phyloP scores from a whole-genome alignment of 35 echinoderm and acorn worm species.

The Apostichopus parvimensis region DNA sequence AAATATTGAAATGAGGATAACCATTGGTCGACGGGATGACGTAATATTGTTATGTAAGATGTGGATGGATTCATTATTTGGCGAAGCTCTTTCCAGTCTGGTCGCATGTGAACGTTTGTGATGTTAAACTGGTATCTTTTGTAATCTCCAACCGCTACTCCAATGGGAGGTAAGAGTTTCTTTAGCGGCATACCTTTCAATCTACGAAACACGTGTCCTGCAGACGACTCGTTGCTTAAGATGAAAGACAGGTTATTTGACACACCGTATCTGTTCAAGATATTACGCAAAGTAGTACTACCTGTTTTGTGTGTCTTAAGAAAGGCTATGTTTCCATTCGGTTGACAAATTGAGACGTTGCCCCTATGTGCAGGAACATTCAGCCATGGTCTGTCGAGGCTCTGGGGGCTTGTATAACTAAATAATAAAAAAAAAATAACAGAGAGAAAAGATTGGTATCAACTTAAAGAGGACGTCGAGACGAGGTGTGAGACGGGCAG shows the following conservation, averaged over 20 bases:
- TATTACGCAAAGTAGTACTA: constrained; percentile 43
- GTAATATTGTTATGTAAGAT: constrained; percentile 51
- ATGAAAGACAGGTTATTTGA: constrained; percentile 55
- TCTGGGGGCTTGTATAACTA: too few species aligned
- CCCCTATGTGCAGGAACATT: too few species aligned
- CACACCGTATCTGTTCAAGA: constrained; percentile 40
- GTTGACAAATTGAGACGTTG: not conserved
- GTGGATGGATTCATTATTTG: constrained; percentile 1
- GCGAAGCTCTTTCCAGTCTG: not conserved
- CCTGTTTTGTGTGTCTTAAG: constrained; percentile 67
- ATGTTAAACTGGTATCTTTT: constrained; percentile 45
- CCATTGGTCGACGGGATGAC: constrained; percentile 58
- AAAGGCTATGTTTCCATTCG: constrained; percentile 39
- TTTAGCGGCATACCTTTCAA: constrained; percentile 13
- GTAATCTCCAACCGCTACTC: not conserved
- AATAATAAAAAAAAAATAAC: too few species aligned
- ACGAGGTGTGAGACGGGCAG: too few species aligned
- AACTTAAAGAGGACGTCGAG: too few species aligned
- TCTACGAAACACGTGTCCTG: not conserved
- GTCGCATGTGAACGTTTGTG: constrained; percentile 38
- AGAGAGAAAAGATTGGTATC: too few species aligned
- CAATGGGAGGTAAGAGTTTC: constrained; percentile 31
- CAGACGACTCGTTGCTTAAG: not conserved
- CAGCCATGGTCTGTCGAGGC: too few species aligned
- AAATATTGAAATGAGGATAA: constrained; percentile 55